Conservation (phyloP, 2,888 invertebrate genomes). For the Scrobipalpa costella region DNA sequence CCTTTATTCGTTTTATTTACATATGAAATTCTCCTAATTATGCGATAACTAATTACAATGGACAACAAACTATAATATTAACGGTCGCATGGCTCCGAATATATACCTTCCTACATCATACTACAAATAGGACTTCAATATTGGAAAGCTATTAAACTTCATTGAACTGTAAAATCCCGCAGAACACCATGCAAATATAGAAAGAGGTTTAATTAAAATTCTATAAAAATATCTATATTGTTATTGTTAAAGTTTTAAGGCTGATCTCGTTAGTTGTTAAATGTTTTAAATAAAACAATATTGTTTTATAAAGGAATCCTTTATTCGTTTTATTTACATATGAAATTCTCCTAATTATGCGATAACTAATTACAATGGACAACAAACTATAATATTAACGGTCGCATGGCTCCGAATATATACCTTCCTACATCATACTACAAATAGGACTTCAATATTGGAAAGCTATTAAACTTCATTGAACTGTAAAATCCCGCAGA, state of each 20-base stretch:
- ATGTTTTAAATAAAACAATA: slow-evolving; percentile 49
- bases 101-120: slow-evolving; percentile 26
- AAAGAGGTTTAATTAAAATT: too few species aligned
- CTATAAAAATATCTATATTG: too few species aligned
- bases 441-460: too few species aligned
- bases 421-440: slow-evolving; percentile 27
- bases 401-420: slow-evolving; percentile 54
- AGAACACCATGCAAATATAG: too few species aligned
- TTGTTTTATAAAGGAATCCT: slow-evolving; percentile 67
- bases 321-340: slow-evolving; percentile 79
- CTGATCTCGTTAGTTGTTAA: slow-evolving; percentile 2
- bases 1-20: slow-evolving; percentile 78
- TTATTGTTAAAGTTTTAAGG: too few species aligned
- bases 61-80: slow-evolving; percentile 75
- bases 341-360: slow-evolving; percentile 76
- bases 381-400: slow-evolving; percentile 74
- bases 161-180: too few species aligned
- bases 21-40: slow-evolving; percentile 78
- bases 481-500: too few species aligned
- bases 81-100: slow-evolving; percentile 58
- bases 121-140: too few species aligned
- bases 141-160: too few species aligned
- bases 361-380: slow-evolving; percentile 75
- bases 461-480: too few species aligned
- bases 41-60: slow-evolving; percentile 74